A percentile compares a stretch with the other conserved stretches of the same genome.
phyloP scores from a whole-genome alignment of 2,888 invertebrate genomes.

The Pollenia amentaria region DNA sequence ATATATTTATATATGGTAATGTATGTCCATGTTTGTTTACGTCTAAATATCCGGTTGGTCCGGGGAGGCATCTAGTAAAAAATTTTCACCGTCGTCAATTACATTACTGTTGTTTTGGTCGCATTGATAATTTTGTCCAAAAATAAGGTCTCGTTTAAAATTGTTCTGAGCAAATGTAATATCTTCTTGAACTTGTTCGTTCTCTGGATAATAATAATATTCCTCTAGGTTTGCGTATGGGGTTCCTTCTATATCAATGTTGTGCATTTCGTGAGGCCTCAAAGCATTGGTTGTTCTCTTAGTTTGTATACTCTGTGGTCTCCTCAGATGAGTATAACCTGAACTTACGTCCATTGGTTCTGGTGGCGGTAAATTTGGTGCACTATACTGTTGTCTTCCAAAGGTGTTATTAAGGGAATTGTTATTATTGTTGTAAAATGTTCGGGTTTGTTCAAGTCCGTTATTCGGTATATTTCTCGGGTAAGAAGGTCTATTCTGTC shows the following conservation, averaged over 20 bases:
- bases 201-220: constrained; percentile 36
- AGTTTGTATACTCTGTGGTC: constrained; percentile 26
- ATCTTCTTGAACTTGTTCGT: constrained; percentile 29
- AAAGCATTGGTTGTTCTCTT: background rate
- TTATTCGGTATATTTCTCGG: constrained; percentile 21
- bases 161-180: constrained; percentile 33
- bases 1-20: constrained; percentile 43
- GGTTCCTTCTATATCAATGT: constrained; percentile 17
- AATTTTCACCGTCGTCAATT: constrained; percentile 54
- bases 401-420: constrained; percentile 26
- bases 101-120: background rate
- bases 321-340: constrained; percentile 33
- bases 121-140: constrained; percentile 8
- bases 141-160: constrained; percentile 24
- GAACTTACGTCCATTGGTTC: constrained; percentile 53
- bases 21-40: constrained; percentile 51
- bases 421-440: constrained; percentile 12
- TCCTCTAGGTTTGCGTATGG: constrained; percentile 46
- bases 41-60: constrained; percentile 56
- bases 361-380: background rate
- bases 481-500: no score
- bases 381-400: background rate
- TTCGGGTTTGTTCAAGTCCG: constrained; percentile 19
- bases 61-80: constrained; percentile 42
- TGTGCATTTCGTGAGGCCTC: constrained; percentile 37